Evolutionary conservation across 2,888 invertebrate species (phyloP).

Genomic region (Mythimna albipuncta): DNA sequence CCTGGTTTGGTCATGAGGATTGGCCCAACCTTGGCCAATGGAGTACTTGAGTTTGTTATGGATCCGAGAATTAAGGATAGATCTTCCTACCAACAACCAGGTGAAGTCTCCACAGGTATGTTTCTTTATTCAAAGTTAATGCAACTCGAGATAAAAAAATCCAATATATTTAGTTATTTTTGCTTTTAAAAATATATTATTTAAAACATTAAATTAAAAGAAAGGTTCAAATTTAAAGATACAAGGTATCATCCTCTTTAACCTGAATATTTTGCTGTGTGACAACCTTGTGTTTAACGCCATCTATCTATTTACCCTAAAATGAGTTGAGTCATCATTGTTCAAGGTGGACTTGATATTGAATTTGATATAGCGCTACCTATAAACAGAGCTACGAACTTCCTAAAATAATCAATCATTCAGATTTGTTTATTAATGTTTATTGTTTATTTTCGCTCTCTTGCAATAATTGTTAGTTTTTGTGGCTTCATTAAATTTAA

Average conservation of each 20-base stretch:
- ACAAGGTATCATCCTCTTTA: too few species aligned
- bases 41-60: slow-evolving; percentile 94
- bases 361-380: slow-evolving; percentile 78
- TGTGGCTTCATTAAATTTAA: not conserved
- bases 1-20: slow-evolving; percentile 94
- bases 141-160: too few species aligned
- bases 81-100: slow-evolving; percentile 86
- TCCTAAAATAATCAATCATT: not conserved
- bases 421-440: not conserved
- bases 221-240: too few species aligned
- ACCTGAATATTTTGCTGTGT: not conserved
- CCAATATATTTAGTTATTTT: too few species aligned
- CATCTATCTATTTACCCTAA: slow-evolving; percentile 71
- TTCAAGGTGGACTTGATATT: slow-evolving; percentile 60
- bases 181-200: too few species aligned
- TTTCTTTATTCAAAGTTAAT: not conserved
- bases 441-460: not conserved
- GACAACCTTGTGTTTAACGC: slow-evolving; percentile 56
- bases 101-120: slow-evolving; percentile 92
- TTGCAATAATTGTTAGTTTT: not conserved
- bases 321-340: slow-evolving; percentile 62
- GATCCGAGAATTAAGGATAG: slow-evolving; percentile 91
- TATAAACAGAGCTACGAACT: slow-evolving; percentile 48
- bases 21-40: slow-evolving; percentile 93
- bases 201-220: too few species aligned